Percentiles rank a stretch among this genome's conserved stretches.
Conservation (phyloP, 2,888 invertebrate species). For the Sipha maydis region DNA sequence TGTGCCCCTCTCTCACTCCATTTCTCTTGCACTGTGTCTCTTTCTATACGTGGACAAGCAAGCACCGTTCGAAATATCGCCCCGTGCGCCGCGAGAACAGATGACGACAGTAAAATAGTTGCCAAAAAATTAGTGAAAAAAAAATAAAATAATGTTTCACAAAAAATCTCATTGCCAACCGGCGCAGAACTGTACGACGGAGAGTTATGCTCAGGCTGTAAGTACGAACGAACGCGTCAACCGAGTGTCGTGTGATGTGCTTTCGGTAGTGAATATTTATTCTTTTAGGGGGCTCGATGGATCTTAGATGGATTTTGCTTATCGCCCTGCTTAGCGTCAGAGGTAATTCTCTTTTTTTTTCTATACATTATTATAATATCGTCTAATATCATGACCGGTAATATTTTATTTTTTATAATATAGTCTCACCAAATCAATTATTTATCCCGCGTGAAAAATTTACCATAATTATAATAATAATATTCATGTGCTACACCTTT, state of each 20-base stretch:
- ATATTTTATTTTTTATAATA: not conserved
- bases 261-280: slow-evolving; percentile 58
- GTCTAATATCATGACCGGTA: not conserved
- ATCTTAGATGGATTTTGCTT: slow-evolving; percentile 61
- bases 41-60: not conserved
- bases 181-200: slow-evolving; percentile 39
- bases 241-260: slow-evolving; percentile 61
- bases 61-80: slow-evolving; percentile 18
- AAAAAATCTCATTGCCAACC: slow-evolving; percentile 60
- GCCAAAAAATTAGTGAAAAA: slow-evolving; percentile 20
- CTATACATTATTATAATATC: not conserved
- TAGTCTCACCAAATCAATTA: not conserved
- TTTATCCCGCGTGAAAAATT: not conserved
- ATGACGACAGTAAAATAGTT: slow-evolving; percentile 56
- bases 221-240: slow-evolving; percentile 60
- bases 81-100: slow-evolving; percentile 29
- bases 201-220: slow-evolving; percentile 50
- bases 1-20: not conserved
- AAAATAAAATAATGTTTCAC: slow-evolving; percentile 51
- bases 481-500: not conserved
- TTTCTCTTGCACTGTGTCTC: too few relatives aligned
- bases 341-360: slow-evolving; percentile 37
- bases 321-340: slow-evolving; percentile 55
- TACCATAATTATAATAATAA: too few relatives aligned
- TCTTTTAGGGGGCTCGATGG: slow-evolving; percentile 60